Conservation (phyloP, 2,113 vertebrate species). For the Prionailurus viverrinus region DNA sequence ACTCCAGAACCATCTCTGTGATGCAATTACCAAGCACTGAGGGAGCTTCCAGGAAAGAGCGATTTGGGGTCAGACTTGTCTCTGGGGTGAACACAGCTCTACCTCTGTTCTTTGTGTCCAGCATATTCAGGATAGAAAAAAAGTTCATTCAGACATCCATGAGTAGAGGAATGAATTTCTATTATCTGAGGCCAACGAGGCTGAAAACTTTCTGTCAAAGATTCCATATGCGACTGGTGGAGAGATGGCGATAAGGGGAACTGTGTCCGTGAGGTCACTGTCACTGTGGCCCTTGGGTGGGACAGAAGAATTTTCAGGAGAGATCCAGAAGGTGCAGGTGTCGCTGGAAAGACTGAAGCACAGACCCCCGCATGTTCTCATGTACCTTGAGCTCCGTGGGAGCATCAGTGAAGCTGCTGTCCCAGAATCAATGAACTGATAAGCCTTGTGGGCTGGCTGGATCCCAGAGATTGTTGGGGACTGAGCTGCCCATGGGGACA, state of each 20-base stretch:
- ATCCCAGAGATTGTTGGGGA: too few species aligned
- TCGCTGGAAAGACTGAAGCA: neutral
- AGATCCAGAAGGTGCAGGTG: neutral
- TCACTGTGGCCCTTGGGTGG: neutral
- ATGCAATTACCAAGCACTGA: too few species aligned
- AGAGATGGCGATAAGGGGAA: too few species aligned
- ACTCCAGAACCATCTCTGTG: too few species aligned
- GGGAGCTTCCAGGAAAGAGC: neutral
- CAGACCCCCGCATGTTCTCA: neutral
- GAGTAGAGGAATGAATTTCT: too few species aligned
- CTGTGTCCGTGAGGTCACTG: too few species aligned
- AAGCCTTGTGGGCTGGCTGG: too few species aligned
- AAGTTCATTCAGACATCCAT: too few species aligned
- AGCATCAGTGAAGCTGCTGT: neutral
- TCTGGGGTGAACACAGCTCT: neutral
- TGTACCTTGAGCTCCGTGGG: neutral
- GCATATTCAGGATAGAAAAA: neutral
- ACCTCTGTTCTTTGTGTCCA: neutral
- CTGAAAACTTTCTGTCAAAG: too few species aligned
- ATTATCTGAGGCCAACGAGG: neutral
- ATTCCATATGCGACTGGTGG: too few species aligned
- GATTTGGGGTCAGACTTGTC: neutral
- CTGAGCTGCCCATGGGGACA: too few species aligned
- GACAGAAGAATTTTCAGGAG: neutral
- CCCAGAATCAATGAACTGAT: too few species aligned